These are phyloP conservation scores for Taphrorychus bicolor DNA, from an alignment of 2,888 invertebrate species.

Conservation along the genomic window DNA sequence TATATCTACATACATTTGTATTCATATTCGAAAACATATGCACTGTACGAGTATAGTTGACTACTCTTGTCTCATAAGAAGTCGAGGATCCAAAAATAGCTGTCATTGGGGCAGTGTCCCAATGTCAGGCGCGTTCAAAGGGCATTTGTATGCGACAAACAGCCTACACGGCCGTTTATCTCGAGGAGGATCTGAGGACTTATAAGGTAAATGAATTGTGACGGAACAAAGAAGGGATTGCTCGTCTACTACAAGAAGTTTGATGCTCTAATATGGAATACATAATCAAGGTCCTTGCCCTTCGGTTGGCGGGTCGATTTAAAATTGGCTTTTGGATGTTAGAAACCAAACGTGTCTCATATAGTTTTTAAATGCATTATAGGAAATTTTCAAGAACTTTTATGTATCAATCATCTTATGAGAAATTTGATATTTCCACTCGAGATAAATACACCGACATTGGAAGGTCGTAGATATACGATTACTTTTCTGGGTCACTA, in stretches of 20 bases:
- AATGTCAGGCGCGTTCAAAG: slow-evolving; percentile 27
- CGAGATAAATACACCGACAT: too few species aligned
- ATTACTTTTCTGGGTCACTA: too few species aligned
- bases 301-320: neutral
- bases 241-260: slow-evolving; percentile 30
- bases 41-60: too few species aligned
- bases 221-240: slow-evolving; percentile 31
- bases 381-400: too few species aligned
- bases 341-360: too few species aligned
- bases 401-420: too few species aligned
- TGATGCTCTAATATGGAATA: slow-evolving; percentile 33
- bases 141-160: slow-evolving; percentile 35
- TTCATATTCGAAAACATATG: neutral
- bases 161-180: slow-evolving; percentile 28
- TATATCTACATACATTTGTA: too few species aligned
- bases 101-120: slow-evolving; percentile 34
- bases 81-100: slow-evolving; percentile 12
- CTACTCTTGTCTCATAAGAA: neutral
- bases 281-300: slow-evolving; percentile 24
- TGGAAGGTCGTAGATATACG: too few species aligned
- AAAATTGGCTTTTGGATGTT: neutral
- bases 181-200: slow-evolving; percentile 23
- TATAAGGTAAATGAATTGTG: slow-evolving; percentile 32
- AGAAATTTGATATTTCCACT: too few species aligned
- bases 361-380: too few species aligned